Evolutionary conservation across 1,140 invertebrate species (phyloP).

Genomic region (Pseudomyrmex dendroicus): DNA sequence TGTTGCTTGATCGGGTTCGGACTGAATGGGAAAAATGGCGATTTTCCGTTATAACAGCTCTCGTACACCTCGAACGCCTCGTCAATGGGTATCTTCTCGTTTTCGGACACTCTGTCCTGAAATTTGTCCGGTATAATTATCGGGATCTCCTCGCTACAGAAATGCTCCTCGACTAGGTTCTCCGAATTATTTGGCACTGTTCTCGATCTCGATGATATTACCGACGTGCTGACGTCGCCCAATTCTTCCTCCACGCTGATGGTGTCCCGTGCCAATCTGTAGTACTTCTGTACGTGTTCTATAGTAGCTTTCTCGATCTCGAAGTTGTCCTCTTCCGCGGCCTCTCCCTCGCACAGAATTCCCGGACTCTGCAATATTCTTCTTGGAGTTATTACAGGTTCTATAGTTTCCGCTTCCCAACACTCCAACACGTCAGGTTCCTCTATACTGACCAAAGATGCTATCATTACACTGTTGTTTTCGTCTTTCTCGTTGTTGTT

Average conservation of each 20-base stretch:
- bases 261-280: constrained; percentile 75
- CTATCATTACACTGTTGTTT: constrained; percentile 52
- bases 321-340: constrained; percentile 66
- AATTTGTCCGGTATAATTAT: constrained; percentile 36
- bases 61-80: constrained; percentile 84
- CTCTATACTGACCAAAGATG: constrained; percentile 82
- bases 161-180: constrained; percentile 67
- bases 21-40: constrained; percentile 66
- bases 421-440: constrained; percentile 84
- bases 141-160: constrained; percentile 70
- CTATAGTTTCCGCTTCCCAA: constrained; percentile 82
- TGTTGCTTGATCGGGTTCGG: constrained; percentile 67
- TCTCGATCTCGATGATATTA: constrained; percentile 46
- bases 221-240: constrained; percentile 45
- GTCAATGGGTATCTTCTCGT: constrained; percentile 77
- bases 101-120: constrained; percentile 42
- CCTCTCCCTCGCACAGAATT: constrained; percentile 67
- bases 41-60: constrained; percentile 79
- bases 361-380: constrained; percentile 66
- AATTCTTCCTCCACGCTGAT: constrained; percentile 71
- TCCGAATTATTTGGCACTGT: constrained; percentile 71
- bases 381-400: constrained; percentile 75
- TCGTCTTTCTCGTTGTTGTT: constrained; percentile 65
- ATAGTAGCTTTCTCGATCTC: constrained; percentile 52
- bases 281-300: constrained; percentile 81